These are phyloP conservation scores for Taphrorychus bicolor DNA, from an alignment of 2,888 invertebrate genomes.

Conservation along the genomic window DNA sequence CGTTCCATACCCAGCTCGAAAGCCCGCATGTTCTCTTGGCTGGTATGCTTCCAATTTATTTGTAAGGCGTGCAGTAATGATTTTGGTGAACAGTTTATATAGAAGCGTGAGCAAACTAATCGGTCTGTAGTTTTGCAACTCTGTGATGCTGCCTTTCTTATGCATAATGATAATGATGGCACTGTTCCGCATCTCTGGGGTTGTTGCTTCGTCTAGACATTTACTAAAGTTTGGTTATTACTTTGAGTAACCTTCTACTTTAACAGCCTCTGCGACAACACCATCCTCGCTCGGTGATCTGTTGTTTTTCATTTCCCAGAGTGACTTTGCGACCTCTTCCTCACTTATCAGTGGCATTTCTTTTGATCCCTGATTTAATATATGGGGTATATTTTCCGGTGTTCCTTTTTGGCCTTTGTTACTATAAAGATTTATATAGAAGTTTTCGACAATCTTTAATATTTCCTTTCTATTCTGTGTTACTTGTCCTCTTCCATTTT, in stretches of 20 bases:
- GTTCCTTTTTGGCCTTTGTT: too few relatives aligned
- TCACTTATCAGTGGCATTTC: constrained; percentile 7
- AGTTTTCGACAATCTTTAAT: too few relatives aligned
- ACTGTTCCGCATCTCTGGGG: not conserved
- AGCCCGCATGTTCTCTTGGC: constrained; percentile 10
- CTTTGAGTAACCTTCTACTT: constrained; percentile 5
- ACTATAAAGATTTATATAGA: too few relatives aligned
- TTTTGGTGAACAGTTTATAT: too few relatives aligned
- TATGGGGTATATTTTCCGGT: too few relatives aligned
- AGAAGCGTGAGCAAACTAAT: too few relatives aligned
- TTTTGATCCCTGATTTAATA: constrained; percentile 11
- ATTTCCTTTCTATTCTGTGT: constrained; percentile 9
- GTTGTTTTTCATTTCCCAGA: not conserved
- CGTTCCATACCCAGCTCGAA: constrained; percentile 11
- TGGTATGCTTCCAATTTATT: constrained; percentile 2
- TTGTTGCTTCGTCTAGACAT: constrained; percentile 2
- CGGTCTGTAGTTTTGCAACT: too few relatives aligned
- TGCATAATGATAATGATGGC: not conserved
- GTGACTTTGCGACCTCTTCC: not conserved
- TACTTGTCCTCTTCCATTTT: constrained; percentile 14
- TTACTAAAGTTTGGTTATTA: not conserved
- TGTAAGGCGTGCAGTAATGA: constrained; percentile 2
- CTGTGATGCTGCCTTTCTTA: too few relatives aligned
- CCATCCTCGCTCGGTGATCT: constrained; percentile 6
- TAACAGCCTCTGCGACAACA: not conserved